phyloP scores from a whole-genome alignment of 2,797 vertebrate species.

The Amblyopsis hoosieri region DNA sequence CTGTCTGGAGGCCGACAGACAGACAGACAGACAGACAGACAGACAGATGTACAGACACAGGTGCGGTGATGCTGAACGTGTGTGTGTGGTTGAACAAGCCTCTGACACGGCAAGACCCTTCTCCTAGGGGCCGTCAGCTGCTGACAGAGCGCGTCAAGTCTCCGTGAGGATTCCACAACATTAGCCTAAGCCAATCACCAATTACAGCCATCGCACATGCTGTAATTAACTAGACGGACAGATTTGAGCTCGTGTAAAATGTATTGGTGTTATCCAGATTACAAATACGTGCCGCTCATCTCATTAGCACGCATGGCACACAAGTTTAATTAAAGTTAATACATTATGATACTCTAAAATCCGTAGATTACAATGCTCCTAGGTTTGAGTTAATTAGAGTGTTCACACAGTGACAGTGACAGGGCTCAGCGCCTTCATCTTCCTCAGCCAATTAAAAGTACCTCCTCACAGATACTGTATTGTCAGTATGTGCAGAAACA shows the following conservation, averaged over 20 bases:
- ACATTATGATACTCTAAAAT: slow-evolving; percentile 73
- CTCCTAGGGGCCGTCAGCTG: slow-evolving; percentile 61
- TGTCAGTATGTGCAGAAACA: too few relatives aligned
- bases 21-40: slow-evolving; percentile 40
- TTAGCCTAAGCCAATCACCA: slow-evolving; percentile 67
- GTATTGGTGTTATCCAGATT: slow-evolving; percentile 73
- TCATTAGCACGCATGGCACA: slow-evolving; percentile 70
- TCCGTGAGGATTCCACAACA: slow-evolving; percentile 67
- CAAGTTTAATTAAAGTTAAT: slow-evolving; percentile 80
- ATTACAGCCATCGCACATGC: slow-evolving; percentile 64
- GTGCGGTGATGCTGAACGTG: slow-evolving; percentile 60
- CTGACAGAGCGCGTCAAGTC: slow-evolving; percentile 67
- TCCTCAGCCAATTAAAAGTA: slow-evolving; percentile 60
- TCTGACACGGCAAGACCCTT: slow-evolving; percentile 51
- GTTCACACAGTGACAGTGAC: slow-evolving; percentile 54
- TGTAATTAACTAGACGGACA: slow-evolving; percentile 73
- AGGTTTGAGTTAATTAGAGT: slow-evolving; percentile 73
- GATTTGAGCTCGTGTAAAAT: slow-evolving; percentile 74
- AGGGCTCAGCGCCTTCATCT: slow-evolving; percentile 35
- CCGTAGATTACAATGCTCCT: slow-evolving; percentile 73
- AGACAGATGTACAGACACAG: slow-evolving; percentile 14
- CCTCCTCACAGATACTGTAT: slow-evolving; percentile 6
- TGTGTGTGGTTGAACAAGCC: slow-evolving; percentile 65
- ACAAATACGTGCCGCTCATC: slow-evolving; percentile 72
- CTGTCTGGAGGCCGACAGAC: slow-evolving; percentile 54